Base-by-base conservation (phyloP, 1,140 invertebrate species). In the Nymphalis io region DNA sequence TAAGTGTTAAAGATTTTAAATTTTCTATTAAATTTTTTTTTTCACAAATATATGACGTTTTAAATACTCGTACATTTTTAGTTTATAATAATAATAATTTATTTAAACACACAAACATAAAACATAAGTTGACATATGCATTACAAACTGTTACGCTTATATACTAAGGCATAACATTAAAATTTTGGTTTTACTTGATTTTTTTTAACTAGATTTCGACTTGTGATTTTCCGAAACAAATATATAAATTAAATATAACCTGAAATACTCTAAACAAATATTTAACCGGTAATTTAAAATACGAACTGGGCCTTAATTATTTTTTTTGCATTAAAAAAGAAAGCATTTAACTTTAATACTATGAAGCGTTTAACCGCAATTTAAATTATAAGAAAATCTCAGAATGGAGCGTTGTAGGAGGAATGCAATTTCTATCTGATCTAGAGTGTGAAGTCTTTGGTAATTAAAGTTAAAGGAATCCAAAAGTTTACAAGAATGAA, bases 391-490 rank as follows among this genome's bases (percentile, higher is more conserved):
- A 63, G 72, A 67, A 68, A 75, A 78, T 70, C 68, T 76, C 65
- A 72, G 73, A 55, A 20, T 38, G 38, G 11, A 38, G 59, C 39
- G 63, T 53, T 61, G 51, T 39, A 65, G 60, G 38, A 15, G 76
- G 74, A 83, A 83, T 83, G 78, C 75, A 80, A 81, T 80, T 83
- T 77, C 27, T 74, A 73, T 81, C 75, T 67, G 73, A 78, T 73
- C 63, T 5, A 40, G 20, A 67, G 55, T 72, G 70, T 71, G 70
- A 73, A 76, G 59, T 63, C 72, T 75, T 70, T 42, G 72, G 70
- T 77, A 79, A 81, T 81, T 83, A 82, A 81, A 81, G 68, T 75
- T 79, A 73, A 70, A 73, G 79, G 74, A 81, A 77, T 78, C 53
- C 53, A 20, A 66, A 75, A 78, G 74, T 77, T 78, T 72, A 15